Evolutionary conservation across 2,797 vertebrate species (phyloP).

Genomic region (Siniperca obscura): DNA sequence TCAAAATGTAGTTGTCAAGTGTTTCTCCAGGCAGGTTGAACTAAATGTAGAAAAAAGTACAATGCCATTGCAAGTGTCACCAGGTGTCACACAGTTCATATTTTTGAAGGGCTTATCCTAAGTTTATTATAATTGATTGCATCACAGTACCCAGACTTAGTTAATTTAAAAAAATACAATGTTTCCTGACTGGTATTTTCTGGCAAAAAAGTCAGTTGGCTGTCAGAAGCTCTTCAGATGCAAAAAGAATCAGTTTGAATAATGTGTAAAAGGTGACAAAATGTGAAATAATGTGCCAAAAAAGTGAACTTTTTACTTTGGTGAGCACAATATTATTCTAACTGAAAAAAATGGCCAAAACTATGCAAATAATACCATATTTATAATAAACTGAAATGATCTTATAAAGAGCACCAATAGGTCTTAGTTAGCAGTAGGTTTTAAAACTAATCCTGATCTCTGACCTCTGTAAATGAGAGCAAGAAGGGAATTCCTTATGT

Average conservation of each 20-base stretch:
- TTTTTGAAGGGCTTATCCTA: not conserved
- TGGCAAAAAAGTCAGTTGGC: not conserved
- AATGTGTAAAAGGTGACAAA: not conserved
- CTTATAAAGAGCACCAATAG: not conserved
- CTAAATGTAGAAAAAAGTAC: not conserved
- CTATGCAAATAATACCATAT: not conserved
- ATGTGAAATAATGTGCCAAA: not conserved
- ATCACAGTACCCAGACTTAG: not conserved
- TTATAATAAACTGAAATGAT: not conserved
- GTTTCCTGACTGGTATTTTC: not conserved
- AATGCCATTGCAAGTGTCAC: not conserved
- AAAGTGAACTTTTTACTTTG: not conserved
- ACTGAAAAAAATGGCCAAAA: not conserved
- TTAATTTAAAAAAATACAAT: not conserved
- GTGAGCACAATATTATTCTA: not conserved
- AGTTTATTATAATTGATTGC: not conserved
- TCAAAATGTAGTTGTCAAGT: not conserved
- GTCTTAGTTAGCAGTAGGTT: conserved; percentile 6
- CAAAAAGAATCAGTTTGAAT: not conserved
- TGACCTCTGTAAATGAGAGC: conserved; percentile 35
- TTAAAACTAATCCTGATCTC: conserved; percentile 15
- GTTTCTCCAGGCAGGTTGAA: not conserved
- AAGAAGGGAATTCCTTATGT: conserved; percentile 15
- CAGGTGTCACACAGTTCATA: not conserved
- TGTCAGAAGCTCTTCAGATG: not conserved